Evolutionary conservation across 1,140 invertebrate genomes (phyloP), one percentile per base, ranked within the genome.

Genomic region (Linepithema humile): DNA sequence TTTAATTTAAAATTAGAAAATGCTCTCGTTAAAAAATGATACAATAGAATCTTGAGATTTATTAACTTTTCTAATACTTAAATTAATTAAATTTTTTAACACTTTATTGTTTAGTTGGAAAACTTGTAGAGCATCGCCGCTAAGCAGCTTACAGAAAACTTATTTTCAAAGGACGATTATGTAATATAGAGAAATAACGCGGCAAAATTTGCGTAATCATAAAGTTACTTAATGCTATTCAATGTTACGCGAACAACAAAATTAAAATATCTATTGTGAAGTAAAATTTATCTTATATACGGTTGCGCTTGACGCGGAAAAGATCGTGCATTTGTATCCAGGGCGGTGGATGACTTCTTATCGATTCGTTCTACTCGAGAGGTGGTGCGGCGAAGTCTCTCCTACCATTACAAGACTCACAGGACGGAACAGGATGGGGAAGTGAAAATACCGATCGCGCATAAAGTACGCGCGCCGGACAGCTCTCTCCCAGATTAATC

Each of bases 391-490:
- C 69, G 60, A n/a, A 60, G 17, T 20, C 64, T 7, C 40, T 73
- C 50, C 75, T 35, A 48, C 26, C 23, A 20, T 20, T 65, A 43
- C 23, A 38, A 32, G 12, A 67, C 48, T 78, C 12, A 23, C 23
- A 78, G 20, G 43, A 69, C 26, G 23, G 60, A 48, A 67, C 60
- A 53, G 32, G 67, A 78, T 78, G 32, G 45, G 57, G 55, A 75
- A 75, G 72, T 48, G 72, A 78, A 78, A 64, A 77, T 77, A 69
- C 32, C 48, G 45, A 55, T 78, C 74, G 74, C 45, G 60, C 60
- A 67, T 78, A 67, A 67, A 78, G 48, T 60, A 75, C 35, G 35
- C 38, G 10, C 32, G 45, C 17, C 17, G 45, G 29, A 55, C 29
- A 53, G 32, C 40, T 55, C 48, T 80, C 23, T 55, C 40, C 35